A percentile compares a stretch with the other conserved stretches of the same genome.
phyloP scores from a whole-genome alignment of 2,888 invertebrate genomes.

The Hirtodrosophila histrioides region DNA sequence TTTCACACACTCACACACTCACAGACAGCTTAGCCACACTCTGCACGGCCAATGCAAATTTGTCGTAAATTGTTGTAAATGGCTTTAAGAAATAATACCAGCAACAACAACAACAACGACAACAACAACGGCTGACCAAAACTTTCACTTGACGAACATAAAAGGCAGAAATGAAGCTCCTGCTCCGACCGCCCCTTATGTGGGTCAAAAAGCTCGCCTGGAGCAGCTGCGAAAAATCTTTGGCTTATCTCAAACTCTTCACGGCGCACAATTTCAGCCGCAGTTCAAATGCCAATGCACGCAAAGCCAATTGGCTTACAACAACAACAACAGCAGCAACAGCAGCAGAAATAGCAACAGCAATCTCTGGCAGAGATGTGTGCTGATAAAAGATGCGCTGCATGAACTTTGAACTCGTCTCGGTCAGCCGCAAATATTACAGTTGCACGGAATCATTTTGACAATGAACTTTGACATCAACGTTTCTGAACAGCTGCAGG shows the following conservation, averaged over 20 bases:
- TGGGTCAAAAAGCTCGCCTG: constrained; percentile 59
- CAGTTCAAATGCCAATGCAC: constrained; percentile 74
- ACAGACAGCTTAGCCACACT: constrained; percentile 21
- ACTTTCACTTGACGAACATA: constrained; percentile 63
- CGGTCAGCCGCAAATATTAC: constrained; percentile 54
- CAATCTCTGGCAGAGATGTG: constrained; percentile 53
- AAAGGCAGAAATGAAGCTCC: constrained; percentile 23
- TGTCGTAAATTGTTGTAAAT: constrained; percentile 75
- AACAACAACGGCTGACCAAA: constrained; percentile 34
- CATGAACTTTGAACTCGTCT: constrained; percentile 68
- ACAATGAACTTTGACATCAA: constrained; percentile 53
- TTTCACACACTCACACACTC: constrained; percentile 51
- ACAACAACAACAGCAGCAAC: constrained; percentile 6
- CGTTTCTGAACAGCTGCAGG: too few species aligned
- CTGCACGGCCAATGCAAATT: constrained; percentile 58
- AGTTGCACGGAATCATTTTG: constrained; percentile 38
- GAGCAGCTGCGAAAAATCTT: constrained; percentile 35
- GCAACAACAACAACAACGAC: constrained; percentile 18
- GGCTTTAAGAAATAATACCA: constrained; percentile 45
- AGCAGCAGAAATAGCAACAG: constrained; percentile 5
- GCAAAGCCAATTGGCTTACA: constrained; percentile 50
- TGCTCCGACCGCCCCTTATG: constrained; percentile 38
- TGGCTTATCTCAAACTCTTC: constrained; percentile 50
- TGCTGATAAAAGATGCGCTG: constrained; percentile 59
- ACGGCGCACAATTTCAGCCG: constrained; percentile 4